Base-by-base conservation (phyloP, 2,888 invertebrate genomes). In the Scaptodrosophila latifasciaeformis region DNA sequence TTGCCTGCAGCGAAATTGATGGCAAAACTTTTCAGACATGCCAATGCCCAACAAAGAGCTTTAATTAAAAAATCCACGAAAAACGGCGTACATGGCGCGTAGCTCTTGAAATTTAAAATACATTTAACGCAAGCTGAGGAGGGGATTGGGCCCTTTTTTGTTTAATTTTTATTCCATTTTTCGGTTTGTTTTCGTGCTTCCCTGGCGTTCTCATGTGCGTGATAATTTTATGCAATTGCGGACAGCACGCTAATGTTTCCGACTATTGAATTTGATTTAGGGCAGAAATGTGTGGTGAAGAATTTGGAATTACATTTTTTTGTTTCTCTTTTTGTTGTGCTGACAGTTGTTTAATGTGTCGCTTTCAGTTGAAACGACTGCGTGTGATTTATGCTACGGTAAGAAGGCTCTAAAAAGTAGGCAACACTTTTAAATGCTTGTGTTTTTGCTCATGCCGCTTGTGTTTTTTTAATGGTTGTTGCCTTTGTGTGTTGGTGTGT, bases 221-320 rank as follows among this genome's bases (percentile, higher is more conserved):
- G 75, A 70, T 70, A 65, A 63, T 62, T 74, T 58, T 65, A 52
- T 69, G 64, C 76, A 71, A 78, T 71, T 76, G 62, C 46, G 76
- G 66, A 42, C 63, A 68, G n/a, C n/a, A 17, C 69, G 69, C 71
- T 74, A 70, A 62, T 54, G 75, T 70, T 74, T 74, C 66, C 70
- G 70, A 55, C 57, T 12, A 13, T 50, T 49, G 66, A 57, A 61
- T 70, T 77, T 76, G 80, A 76, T 76, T 74, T 77, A 80, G 65
- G 58, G 44, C 51, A 50, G 19, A 21, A 68, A 58, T 61, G 68
- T 65, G 62, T 79, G 80, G 77, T 45, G 44, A 43, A 63, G 80
- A 72, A 75, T 75, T 65, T 62, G 70, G 68, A 75, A 74, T 75
- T 71, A 78, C 15, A 37, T 37, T 37, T 17, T 7, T 24, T 7